Evolutionary conservation across 2,888 invertebrate genomes (phyloP), one percentile per base, ranked within the genome.

Genomic region (Nebria salina): DNA sequence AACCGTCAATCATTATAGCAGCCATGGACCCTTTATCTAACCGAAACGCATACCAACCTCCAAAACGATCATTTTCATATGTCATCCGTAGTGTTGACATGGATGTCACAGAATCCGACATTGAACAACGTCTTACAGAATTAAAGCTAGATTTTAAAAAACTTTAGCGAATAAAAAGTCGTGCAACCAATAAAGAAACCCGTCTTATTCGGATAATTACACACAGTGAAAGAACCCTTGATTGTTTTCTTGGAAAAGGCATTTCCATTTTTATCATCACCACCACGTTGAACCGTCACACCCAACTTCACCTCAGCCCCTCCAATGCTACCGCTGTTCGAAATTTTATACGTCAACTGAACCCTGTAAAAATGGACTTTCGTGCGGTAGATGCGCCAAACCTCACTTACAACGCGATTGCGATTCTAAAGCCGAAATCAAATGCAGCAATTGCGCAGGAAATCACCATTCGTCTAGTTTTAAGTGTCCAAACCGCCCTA

Each of bases 291-390:
- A 76, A n/a, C 66, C 26, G n/a, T 66, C 41, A 8, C 66, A 15
- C 25, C 11, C 76, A 41, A 5, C 76, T 7, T 2, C 15, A 20
- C 68, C 76, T 1, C 76, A 76, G n/a, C 76, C 41, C 13, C 13
- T 34, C 41, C 68, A 76, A n/a, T 76, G 76, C 42, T 41, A 2
- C 66, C 65, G n/a, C 7, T 76, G 76, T 26, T 5, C 25, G 34
- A 15, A 26, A 4, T 76, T 66, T 34, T 66, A 76, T 11, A 9
- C 2, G 9, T 13, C 1, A 68, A 68, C 25, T 20, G 20, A 15
- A 15, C 1, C 15, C 25, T 9, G 13, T 11, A 6, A 20, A 20
- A 20, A 20, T 20, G 1, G 20, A 20, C 20, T 20, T 20, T 20
- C 20, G 20, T 68, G 13, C 9, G 5, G 4, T 1, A 15, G 68